Base-by-base conservation (phyloP, 1,140 invertebrate genomes). In the Drosophila neocordata region DNA sequence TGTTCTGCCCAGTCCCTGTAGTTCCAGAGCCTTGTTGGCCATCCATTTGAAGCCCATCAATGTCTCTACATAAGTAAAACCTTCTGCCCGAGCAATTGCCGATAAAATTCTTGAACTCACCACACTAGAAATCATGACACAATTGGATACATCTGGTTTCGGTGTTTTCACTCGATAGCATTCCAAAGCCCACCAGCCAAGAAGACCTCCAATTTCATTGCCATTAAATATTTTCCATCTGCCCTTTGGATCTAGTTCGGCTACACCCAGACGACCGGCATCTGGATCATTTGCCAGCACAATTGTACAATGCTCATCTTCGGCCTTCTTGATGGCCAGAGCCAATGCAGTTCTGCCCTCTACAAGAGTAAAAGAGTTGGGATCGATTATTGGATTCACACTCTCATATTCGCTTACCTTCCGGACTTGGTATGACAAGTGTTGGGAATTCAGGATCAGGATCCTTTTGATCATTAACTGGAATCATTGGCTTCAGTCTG, bases 1-100 rank as follows among this genome's bases (percentile, higher is more conserved):
- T 1, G 92, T 92, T 80, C 97, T 95, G 1, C 94, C 94, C 60
- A 95, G 76, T 31, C 93, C 92, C 51, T 95, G 92, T n/a, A 99
- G 89, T 15, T 98, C 94, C 53, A 95, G 87, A 0, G 96, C 93
- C 92, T 94, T 94, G 90, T 99, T 99, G 85, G 97, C 98, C 96
- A 99, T 99, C 98, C 98, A 99, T 90, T 99, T 99, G 89, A 99
- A 99, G 0, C 99, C 96, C 27, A 98, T 99, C 53, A 99, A 93
- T 0, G 99, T 99, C 93, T 99, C 98, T 92, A 96, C 94, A 91
- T 96, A 98, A 77, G 95, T 93, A 79, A 97, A 97, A n/a, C 97
- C 98, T 92, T 98, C 96, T 18, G 93, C 94, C 52, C 95, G 93
- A 0, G 96, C 95, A 81, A 99, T 97, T 1, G 97, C 95, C 20